Conservation (phyloP, 2,888 invertebrate genomes). For the Drosophila putrida region DNA sequence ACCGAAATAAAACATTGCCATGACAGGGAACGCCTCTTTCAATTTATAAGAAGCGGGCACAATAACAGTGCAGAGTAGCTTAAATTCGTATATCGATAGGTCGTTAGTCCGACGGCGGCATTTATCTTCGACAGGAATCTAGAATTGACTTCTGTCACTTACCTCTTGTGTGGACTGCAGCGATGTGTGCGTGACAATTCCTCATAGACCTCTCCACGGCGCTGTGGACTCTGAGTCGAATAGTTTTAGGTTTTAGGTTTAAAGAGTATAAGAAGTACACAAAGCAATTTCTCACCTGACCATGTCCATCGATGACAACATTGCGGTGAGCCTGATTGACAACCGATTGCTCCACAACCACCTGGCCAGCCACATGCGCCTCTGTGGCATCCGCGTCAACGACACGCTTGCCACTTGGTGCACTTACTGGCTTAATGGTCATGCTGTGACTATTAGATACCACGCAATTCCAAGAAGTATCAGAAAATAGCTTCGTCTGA, state of each 20-base stretch:
- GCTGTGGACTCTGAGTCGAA: slow-evolving; percentile 83
- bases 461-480: slow-evolving; percentile 19
- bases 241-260: neutral
- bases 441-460: slow-evolving; percentile 58
- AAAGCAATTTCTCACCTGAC: slow-evolving; percentile 73
- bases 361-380: slow-evolving; percentile 61
- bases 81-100: neutral
- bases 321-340: slow-evolving; percentile 80
- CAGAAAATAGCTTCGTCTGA: slow-evolving; percentile 5
- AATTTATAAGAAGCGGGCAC: too few relatives aligned
- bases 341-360: slow-evolving; percentile 72
- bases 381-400: slow-evolving; percentile 70
- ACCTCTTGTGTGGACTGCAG: slow-evolving; percentile 85
- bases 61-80: too few relatives aligned
- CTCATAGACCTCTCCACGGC: slow-evolving; percentile 83
- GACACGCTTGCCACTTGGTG: slow-evolving; percentile 77
- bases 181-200: slow-evolving; percentile 83
- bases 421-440: slow-evolving; percentile 85
- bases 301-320: slow-evolving; percentile 83
- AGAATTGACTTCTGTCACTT: neutral
- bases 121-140: too few relatives aligned
- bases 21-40: too few relatives aligned
- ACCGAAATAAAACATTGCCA: too few relatives aligned
- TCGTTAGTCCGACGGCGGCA: too few relatives aligned
- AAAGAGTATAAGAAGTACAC: too few relatives aligned